These are phyloP conservation scores for Rhinogobio ventralis DNA, from an alignment of 2,797 vertebrate species.

Conservation along the genomic window DNA sequence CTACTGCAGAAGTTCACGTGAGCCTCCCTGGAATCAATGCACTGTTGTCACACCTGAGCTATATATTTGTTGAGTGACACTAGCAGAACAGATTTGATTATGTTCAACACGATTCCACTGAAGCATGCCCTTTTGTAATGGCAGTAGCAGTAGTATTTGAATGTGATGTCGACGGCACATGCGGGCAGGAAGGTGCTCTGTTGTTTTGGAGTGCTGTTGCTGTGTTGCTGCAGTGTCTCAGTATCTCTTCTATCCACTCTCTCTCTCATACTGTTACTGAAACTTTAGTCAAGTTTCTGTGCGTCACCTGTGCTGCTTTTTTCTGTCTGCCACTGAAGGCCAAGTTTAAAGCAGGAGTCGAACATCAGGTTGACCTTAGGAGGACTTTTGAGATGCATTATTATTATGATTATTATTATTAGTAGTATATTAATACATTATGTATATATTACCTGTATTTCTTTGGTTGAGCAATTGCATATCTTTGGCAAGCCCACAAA, in stretches of 20 bases:
- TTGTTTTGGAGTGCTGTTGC: constrained; percentile 71
- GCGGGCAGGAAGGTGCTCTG: constrained; percentile 71
- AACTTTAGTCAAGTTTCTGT: constrained; percentile 54
- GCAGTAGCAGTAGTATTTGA: constrained; percentile 57
- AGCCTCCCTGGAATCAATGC: neutral
- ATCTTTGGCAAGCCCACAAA: constrained; percentile 8
- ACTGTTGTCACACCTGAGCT: neutral
- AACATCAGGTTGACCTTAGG: neutral
- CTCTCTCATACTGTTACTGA: constrained; percentile 56
- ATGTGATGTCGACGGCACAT: constrained; percentile 64
- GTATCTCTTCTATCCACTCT: constrained; percentile 60
- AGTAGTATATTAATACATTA: neutral
- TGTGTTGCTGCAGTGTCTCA: constrained; percentile 75
- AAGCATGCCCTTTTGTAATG: constrained; percentile 28
- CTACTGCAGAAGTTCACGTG: neutral
- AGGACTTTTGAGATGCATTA: neutral
- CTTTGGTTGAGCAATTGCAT: neutral
- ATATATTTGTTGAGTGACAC: constrained; percentile 3
- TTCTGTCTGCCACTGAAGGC: constrained; percentile 51
- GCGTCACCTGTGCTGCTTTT: constrained; percentile 54
- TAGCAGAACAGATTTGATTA: constrained; percentile 4
- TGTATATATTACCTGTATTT: neutral
- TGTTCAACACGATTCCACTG: neutral
- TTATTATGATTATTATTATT: neutral
- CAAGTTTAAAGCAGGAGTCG: constrained; percentile 40